Base-by-base conservation (phyloP, 2,113 vertebrate species). In the Oreotrochilus melanogaster region DNA sequence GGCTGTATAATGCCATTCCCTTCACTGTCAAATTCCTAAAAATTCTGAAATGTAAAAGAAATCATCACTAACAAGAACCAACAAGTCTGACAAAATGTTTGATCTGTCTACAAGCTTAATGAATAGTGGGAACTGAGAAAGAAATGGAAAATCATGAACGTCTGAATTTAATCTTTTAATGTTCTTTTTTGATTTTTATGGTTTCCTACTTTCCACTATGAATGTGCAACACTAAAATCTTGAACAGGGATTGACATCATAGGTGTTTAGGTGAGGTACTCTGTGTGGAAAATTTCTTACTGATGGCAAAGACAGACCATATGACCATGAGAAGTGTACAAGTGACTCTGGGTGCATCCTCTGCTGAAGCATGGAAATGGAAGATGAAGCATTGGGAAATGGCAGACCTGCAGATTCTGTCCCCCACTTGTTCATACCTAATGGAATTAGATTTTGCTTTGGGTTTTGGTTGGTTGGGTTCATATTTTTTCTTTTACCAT, bases 1-100 rank as follows among this genome's bases (percentile, higher is more conserved):
- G 96, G 97, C n/a, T 97, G 94, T 30, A 98, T 83, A 50, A 98
- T 95, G 65, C 87, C 80, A 15, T 97, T 96, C 48, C 97, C 96
- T 43, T 98, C 83, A 0, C 75, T 89, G 73, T 98, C 98, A 11
- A 95, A 96, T 39, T 97, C 96, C 75, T 93, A 95, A 51, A 98
- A 98, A 62, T 92, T 94, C 98, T 98, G 61, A 73, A 92, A 93
- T 3, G 50, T 7, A 11, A 91, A 92, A 92, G 61, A 96, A 95
- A 86, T 60, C 16, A 42, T 64, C 39, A 14, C 50, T 96, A 94
- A 91, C 61, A 93, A 80, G 84, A 89, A 65, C 62, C 19, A 93
- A 62, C 50, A 78, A 56, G 67, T 76, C 37, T 78, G 92, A 92
- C 71, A 90, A 91, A 75, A 79, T 23, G 51, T 72, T 90, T 93